Evolutionary conservation across 2,113 vertebrate genomes (phyloP).

Genomic region (Ictalurus punctatus): DNA sequence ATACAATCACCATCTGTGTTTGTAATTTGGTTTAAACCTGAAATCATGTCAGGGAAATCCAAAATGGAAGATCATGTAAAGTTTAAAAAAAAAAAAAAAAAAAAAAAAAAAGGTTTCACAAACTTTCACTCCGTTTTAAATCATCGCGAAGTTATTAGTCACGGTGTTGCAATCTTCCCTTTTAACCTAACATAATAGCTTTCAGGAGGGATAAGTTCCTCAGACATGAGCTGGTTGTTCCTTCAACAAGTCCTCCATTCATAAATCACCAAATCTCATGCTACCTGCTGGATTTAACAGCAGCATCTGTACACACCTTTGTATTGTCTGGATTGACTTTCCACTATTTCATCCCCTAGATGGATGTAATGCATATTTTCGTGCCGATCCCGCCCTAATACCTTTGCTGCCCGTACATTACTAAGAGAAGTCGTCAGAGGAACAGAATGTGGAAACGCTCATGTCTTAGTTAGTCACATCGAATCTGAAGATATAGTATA

Average conservation of each 20-base stretch:
- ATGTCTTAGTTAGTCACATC: slow-evolving; percentile 3
- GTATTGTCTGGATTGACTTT: slow-evolving; percentile 15
- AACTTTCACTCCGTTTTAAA: slow-evolving; percentile 18
- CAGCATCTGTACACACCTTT: slow-evolving; percentile 22
- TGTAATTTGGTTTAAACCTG: not conserved
- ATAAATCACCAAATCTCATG: not conserved
- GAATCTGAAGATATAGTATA: not conserved
- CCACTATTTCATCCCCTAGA: not conserved
- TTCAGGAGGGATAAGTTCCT: not conserved
- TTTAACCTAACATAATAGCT: not conserved
- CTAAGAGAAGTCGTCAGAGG: slow-evolving; percentile 12
- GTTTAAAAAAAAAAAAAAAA: not conserved
- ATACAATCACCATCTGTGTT: not conserved
- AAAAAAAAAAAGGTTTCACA: too few species aligned
- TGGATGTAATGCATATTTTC: not conserved
- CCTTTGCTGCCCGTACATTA: slow-evolving; percentile 35
- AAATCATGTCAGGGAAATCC: not conserved
- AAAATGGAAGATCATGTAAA: not conserved
- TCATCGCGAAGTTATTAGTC: not conserved
- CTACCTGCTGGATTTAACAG: not conserved
- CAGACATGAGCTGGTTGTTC: slow-evolving; percentile 23
- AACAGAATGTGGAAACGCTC: slow-evolving; percentile 18
- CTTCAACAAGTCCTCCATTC: slow-evolving; percentile 2
- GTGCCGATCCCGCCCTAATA: slow-evolving; percentile 17
- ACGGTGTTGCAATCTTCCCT: not conserved